These are phyloP conservation scores for Chaetops frenatus DNA, from an alignment of 2,113 vertebrate species.

Conservation along the genomic window DNA sequence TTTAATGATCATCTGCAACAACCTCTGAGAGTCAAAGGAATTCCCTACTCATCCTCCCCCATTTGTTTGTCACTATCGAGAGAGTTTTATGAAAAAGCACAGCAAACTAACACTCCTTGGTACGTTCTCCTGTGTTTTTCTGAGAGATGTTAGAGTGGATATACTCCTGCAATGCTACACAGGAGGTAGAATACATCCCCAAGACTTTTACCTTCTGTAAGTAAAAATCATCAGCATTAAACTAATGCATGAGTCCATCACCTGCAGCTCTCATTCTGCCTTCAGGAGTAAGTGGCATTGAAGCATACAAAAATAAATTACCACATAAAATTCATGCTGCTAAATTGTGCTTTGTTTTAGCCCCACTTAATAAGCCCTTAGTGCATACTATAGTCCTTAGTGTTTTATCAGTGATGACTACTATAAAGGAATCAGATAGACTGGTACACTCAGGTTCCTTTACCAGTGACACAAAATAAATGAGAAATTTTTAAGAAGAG, in stretches of 20 bases:
- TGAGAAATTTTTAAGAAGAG: neutral
- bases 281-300: neutral
- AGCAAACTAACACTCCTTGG: neutral
- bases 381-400: neutral
- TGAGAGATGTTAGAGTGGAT: neutral
- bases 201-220: neutral
- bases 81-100: neutral
- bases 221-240: neutral
- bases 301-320: neutral
- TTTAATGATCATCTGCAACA: neutral
- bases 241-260: neutral
- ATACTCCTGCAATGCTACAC: neutral
- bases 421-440: neutral
- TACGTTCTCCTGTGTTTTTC: neutral
- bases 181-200: neutral
- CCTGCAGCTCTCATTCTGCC: neutral
- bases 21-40: neutral
- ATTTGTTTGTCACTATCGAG: neutral
- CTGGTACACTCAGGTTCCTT: neutral
- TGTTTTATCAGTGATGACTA: neutral
- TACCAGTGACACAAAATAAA: neutral
- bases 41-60: neutral
- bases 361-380: neutral
- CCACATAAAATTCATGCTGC: neutral
- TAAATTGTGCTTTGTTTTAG: neutral